phyloP scores from a whole-genome alignment of 1,140 invertebrate species.

The Drosophila willistoni region DNA sequence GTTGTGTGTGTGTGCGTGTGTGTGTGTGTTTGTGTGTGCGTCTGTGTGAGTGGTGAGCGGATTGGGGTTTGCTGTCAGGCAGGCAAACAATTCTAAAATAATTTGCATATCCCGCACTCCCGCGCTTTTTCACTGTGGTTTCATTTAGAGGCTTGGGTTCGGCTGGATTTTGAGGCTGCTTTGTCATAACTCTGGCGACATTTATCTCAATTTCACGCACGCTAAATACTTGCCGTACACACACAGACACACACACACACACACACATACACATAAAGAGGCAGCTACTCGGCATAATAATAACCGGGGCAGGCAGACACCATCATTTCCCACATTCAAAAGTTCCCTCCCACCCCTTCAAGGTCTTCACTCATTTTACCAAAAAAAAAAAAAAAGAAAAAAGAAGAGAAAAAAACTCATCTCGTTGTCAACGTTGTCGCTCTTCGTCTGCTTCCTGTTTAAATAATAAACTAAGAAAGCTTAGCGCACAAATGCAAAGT shows the following conservation, averaged over 20 bases:
- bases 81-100: constrained; percentile 57
- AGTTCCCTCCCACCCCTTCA: constrained; percentile 17
- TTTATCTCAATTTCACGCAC: constrained; percentile 70
- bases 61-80: background rate
- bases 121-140: constrained; percentile 9
- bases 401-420: constrained; percentile 16
- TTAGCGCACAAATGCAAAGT: constrained; percentile 71
- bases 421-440: constrained; percentile 50
- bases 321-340: constrained; percentile 13
- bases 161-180: constrained; percentile 32
- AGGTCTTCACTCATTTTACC: constrained; percentile 8
- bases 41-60: background rate
- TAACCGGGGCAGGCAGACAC: constrained; percentile 47
- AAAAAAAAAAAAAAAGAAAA: too few species aligned
- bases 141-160: constrained; percentile 26
- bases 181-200: constrained; percentile 56
- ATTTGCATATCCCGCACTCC: constrained; percentile 58
- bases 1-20: background rate
- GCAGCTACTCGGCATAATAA: constrained; percentile 63
- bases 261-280: constrained; percentile 5
- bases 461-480: constrained; percentile 74
- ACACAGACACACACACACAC: background rate
- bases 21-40: background rate
- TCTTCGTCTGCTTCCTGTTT: constrained; percentile 56
- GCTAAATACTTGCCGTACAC: constrained; percentile 54